Percentiles rank a stretch among this genome's conserved stretches.
These are phyloP conservation scores for Eledona agricola DNA, from an alignment of 2,888 invertebrate species.

Conservation along the genomic window DNA sequence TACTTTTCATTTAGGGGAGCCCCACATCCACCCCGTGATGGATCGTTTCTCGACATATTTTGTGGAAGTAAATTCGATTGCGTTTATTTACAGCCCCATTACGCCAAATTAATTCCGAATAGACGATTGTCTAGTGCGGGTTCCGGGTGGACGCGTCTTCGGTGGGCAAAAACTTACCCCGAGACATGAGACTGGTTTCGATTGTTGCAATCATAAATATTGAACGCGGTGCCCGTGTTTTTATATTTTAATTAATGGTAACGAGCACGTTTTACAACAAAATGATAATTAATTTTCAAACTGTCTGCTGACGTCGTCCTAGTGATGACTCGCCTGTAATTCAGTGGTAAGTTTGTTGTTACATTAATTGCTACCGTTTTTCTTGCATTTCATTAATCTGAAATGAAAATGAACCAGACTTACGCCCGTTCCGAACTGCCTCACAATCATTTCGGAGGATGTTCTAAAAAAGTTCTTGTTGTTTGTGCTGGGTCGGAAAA, in stretches of 20 bases:
- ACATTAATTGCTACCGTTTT: conserved; percentile 53
- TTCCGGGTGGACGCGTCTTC: conserved; percentile 42
- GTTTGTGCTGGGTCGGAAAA: no score
- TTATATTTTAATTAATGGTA: conserved; percentile 52
- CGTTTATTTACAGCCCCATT: conserved; percentile 53
- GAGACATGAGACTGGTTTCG: conserved; percentile 21
- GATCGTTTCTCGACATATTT: conserved; percentile 54
- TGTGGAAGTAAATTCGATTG: conserved; percentile 55
- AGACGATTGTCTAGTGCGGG: conserved; percentile 49
- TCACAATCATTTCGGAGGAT: no score
- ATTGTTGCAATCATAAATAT: conserved; percentile 48
- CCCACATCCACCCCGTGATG: conserved; percentile 45
- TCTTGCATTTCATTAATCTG: conserved; percentile 44
- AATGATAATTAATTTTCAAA: conserved; percentile 35
- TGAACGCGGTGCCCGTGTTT: conserved; percentile 47
- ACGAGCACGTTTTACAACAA: conserved; percentile 40
- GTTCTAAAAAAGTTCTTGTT: no score
- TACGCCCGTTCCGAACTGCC: no score
- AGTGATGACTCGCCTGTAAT: conserved; percentile 50
- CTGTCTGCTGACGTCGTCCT: conserved; percentile 41
- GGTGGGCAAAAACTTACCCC: conserved; percentile 11
- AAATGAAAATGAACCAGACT: conserved; percentile 37
- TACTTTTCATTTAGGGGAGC: conserved; percentile 51
- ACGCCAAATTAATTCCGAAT: conserved; percentile 49
- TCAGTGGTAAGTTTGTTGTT: conserved; percentile 52